A percentile compares a stretch with the other conserved stretches of the same genome.
These are phyloP conservation scores for Caenorhabditis japonica DNA, from an alignment of 2,888 invertebrate genomes.

Conservation along the genomic window DNA sequence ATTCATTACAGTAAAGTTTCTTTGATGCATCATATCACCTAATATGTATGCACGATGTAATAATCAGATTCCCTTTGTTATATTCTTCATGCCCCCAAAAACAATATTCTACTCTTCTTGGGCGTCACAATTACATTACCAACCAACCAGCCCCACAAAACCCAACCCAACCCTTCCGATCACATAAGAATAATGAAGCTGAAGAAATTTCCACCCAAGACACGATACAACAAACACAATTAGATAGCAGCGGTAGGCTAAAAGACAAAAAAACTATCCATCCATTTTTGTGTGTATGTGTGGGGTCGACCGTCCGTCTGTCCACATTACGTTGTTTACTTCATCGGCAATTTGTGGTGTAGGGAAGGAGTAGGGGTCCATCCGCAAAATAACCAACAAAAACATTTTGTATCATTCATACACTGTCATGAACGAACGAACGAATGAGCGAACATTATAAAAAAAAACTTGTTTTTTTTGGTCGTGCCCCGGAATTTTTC, in stretches of 20 bases:
- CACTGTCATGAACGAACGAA: slow-evolving; percentile 37
- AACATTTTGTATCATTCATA: slow-evolving; percentile 26
- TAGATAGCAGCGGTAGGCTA: neutral
- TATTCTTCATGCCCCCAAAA: slow-evolving; percentile 32
- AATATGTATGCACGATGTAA: slow-evolving; percentile 51
- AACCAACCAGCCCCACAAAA: too few species aligned
- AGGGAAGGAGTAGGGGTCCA: too few species aligned
- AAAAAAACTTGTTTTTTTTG: slow-evolving; percentile 5
- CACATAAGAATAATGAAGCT: slow-evolving; percentile 47
- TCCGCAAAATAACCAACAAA: slow-evolving; percentile 26
- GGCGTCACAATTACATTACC: slow-evolving; percentile 41
- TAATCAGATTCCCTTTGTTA: slow-evolving; percentile 39
- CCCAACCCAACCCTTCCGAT: slow-evolving; percentile 15
- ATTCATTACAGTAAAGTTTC: slow-evolving; percentile 11
- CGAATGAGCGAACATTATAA: too few species aligned
- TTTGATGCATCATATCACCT: slow-evolving; percentile 28
- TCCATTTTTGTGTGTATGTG: slow-evolving; percentile 6
- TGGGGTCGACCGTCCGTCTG: too few species aligned
- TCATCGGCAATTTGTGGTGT: slow-evolving; percentile 17
- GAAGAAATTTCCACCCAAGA: slow-evolving; percentile 40
- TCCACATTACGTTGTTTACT: slow-evolving; percentile 38
- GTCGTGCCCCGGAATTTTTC: slow-evolving; percentile 1
- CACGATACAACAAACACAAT: slow-evolving; percentile 24
- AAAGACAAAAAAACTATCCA: slow-evolving; percentile 28
- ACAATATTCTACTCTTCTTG: slow-evolving; percentile 43